phyloP scores from a whole-genome alignment of 2,888 invertebrate species.

The Phorcus lineatus region DNA sequence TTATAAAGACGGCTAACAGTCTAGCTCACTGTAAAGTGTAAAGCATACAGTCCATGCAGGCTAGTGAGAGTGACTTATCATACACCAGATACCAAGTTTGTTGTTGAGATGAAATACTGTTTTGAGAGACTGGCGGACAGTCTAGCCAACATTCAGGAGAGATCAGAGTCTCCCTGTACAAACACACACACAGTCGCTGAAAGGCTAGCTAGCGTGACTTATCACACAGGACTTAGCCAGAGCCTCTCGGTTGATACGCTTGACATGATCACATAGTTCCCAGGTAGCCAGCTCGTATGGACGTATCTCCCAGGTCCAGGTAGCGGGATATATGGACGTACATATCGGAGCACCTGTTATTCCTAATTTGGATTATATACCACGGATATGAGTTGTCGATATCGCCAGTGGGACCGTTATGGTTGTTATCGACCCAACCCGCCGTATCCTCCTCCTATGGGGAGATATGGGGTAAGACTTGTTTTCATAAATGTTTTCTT shows the following conservation, averaged over 20 bases:
- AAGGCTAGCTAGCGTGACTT: not conserved
- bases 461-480: not conserved
- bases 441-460: too few species aligned
- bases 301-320: not conserved
- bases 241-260: not conserved
- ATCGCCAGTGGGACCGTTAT: conserved; percentile 3
- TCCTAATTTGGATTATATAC: not conserved
- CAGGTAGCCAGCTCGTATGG: not conserved
- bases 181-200: not conserved
- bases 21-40: too few species aligned
- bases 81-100: too few species aligned
- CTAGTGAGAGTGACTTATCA: too few species aligned
- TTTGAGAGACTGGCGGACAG: too few species aligned
- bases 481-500: not conserved
- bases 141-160: too few species aligned
- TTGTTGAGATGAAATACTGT: too few species aligned
- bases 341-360: not conserved
- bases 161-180: not conserved
- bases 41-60: too few species aligned
- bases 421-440: not conserved
- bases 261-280: not conserved
- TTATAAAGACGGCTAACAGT: too few species aligned
- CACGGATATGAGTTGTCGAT: not conserved
- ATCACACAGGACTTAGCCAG: not conserved
- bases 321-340: too few species aligned